Evolutionary conservation across 1,140 invertebrate genomes (phyloP).

Genomic region (Mya arenaria): DNA sequence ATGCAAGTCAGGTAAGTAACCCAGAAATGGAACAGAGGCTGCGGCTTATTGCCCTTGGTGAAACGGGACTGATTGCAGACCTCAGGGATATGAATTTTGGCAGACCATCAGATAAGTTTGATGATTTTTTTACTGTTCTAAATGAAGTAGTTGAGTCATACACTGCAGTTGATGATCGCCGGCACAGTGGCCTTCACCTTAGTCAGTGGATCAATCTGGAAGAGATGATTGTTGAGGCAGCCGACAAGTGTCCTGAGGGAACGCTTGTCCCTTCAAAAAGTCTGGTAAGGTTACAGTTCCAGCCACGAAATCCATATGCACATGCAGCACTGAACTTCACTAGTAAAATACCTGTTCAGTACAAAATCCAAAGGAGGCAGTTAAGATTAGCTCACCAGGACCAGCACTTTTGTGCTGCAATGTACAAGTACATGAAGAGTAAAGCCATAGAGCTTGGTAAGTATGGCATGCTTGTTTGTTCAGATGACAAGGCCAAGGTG

Average conservation of each 20-base stretch:
- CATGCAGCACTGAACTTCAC: constrained; percentile 24
- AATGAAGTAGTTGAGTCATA: neutral
- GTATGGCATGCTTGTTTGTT: constrained; percentile 11
- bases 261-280: neutral
- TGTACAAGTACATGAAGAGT: constrained; percentile 16
- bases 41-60: neutral
- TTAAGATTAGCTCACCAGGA: constrained; percentile 8
- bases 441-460: neutral
- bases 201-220: neutral
- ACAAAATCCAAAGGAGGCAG: constrained; percentile 25
- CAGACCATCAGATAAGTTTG: neutral
- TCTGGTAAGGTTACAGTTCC: constrained; percentile 9
- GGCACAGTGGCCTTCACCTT: neutral
- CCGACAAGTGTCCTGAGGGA: constrained; percentile 23
- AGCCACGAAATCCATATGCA: constrained; percentile 8
- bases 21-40: neutral
- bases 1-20: neutral
- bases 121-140: constrained; percentile 24
- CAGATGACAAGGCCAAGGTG: constrained; percentile 52
- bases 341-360: constrained; percentile 18
- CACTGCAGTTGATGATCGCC: constrained; percentile 3
- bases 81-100: neutral
- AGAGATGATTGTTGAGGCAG: constrained; percentile 7
- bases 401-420: neutral
- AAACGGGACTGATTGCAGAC: constrained; percentile 9